Percentiles rank a stretch among this genome's conserved stretches.
Evolutionary conservation across 2,797 vertebrate species (phyloP).

Genomic region (Staurois parvus): DNA sequence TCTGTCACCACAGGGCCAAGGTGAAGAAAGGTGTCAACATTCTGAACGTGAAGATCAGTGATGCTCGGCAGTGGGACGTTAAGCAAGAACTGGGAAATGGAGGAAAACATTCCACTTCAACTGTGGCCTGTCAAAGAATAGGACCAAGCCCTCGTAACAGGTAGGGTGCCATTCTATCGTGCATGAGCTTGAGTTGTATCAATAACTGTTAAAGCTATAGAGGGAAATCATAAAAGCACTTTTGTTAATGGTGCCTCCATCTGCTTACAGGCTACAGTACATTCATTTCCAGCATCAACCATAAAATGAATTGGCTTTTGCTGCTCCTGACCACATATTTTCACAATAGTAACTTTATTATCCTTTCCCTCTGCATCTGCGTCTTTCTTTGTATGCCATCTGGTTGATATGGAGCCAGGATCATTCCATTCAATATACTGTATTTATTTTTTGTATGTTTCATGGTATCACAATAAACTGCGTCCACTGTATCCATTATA

Average conservation of each 20-base stretch:
- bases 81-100: constrained; percentile 89
- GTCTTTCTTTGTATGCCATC: constrained; percentile 26
- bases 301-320: constrained; percentile 25
- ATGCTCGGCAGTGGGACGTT: constrained; percentile 90
- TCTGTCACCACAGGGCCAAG: constrained; percentile 84
- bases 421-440: neutral
- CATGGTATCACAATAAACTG: neutral
- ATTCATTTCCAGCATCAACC: constrained; percentile 2
- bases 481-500: neutral
- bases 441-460: constrained; percentile 6
- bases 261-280: constrained; percentile 59
- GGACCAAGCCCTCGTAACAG: constrained; percentile 81
- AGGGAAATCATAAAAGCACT: constrained; percentile 62
- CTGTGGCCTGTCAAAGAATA: constrained; percentile 88
- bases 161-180: constrained; percentile 69
- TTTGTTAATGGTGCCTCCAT: constrained; percentile 6
- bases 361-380: constrained; percentile 12
- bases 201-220: constrained; percentile 52
- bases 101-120: constrained; percentile 84
- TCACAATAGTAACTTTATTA: constrained; percentile 6
- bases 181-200: neutral
- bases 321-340: constrained; percentile 6
- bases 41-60: constrained; percentile 82
- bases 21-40: constrained; percentile 93
- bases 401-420: constrained; percentile 13